A percentile compares a stretch with the other conserved stretches of the same genome.
Conservation (phyloP, 2,113 vertebrate genomes). For the Phoenicopterus ruber region DNA sequence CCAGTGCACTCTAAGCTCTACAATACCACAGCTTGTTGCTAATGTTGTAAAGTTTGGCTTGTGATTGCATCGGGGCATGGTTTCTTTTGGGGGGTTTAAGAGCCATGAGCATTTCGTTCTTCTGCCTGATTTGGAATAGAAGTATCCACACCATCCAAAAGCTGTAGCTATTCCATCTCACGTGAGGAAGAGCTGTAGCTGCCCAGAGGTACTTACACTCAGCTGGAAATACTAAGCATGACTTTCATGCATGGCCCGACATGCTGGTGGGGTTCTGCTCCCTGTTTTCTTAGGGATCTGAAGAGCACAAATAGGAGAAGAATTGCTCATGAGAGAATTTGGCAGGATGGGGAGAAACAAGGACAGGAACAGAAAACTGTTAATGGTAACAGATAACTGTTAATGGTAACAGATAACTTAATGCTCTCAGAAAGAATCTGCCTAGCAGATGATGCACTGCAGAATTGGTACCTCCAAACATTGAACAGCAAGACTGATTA, state of each 20-base stretch:
- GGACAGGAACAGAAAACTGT: not conserved
- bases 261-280: rapidly evolving
- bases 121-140: not conserved
- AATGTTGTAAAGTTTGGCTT: not conserved
- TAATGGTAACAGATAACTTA: too few relatives aligned
- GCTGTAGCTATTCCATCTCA: not conserved
- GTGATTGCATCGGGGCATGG: rapidly evolving
- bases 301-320: not conserved
- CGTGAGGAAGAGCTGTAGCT: not conserved
- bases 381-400: not conserved
- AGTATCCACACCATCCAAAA: not conserved
- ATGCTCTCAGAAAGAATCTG: not conserved
- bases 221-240: not conserved
- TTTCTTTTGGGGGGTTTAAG: not conserved
- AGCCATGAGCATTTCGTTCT: not conserved
- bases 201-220: not conserved
- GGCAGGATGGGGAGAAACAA: not conserved
- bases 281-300: not conserved
- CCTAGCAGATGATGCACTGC: not conserved
- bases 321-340: not conserved
- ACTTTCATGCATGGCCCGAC: not conserved
- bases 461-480: not conserved
- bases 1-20: not conserved
- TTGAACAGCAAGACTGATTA: not conserved
- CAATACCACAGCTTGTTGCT: not conserved